phyloP scores from a whole-genome alignment of 2,797 vertebrate genomes.

The Taeniopygia guttata region DNA sequence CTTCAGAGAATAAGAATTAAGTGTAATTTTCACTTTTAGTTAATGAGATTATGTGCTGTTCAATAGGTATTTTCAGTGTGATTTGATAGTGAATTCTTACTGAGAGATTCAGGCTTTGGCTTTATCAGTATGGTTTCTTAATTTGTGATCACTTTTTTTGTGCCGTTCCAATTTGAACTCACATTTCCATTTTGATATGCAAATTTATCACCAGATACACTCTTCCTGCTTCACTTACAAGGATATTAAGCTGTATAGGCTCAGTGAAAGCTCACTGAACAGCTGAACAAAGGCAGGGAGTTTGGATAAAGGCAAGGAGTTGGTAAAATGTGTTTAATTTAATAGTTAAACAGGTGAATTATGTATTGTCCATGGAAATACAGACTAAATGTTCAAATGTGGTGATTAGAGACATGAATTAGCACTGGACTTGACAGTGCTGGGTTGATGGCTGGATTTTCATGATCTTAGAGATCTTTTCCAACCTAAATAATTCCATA shows the following conservation, averaged over 20 bases:
- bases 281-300: neutral
- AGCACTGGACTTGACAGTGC: too few relatives aligned
- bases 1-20: conserved; percentile 43
- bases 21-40: conserved; percentile 7
- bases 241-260: neutral
- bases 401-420: neutral
- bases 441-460: neutral
- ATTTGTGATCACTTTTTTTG: neutral
- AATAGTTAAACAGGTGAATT: neutral
- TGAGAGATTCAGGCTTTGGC: neutral
- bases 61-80: neutral
- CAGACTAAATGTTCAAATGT: neutral
- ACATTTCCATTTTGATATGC: neutral
- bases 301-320: neutral
- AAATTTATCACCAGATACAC: neutral
- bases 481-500: neutral
- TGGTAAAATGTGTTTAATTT: neutral
- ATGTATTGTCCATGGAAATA: neutral
- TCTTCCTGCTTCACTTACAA: neutral
- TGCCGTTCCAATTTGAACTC: neutral
- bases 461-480: neutral
- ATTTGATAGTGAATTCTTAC: neutral
- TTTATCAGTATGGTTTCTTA: neutral
- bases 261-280: neutral
- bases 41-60: conserved; percentile 38